Percentiles rank a stretch among this genome's conserved stretches.
These are phyloP conservation scores for Lacanobia oleracea DNA, from an alignment of 2,888 invertebrate genomes.

Conservation along the genomic window DNA sequence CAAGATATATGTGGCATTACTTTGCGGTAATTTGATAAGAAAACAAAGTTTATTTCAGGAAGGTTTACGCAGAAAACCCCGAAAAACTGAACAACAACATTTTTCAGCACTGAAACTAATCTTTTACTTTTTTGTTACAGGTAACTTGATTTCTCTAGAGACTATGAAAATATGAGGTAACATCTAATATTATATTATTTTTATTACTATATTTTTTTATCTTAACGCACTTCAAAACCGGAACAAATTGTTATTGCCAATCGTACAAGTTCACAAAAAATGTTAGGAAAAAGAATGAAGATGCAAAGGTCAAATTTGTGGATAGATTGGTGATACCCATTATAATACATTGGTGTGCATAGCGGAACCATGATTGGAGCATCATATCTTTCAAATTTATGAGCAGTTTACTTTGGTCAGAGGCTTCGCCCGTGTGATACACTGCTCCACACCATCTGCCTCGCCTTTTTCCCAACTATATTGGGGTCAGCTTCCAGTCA, in stretches of 20 bases:
- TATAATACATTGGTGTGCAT: not conserved
- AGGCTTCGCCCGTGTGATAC: not conserved
- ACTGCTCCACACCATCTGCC: no score
- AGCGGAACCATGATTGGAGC: not conserved
- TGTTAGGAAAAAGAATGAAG: not conserved
- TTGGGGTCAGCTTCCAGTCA: no score
- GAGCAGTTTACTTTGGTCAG: not conserved
- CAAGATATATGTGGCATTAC: not conserved
- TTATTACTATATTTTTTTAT: not conserved
- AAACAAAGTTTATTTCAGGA: slow-evolving; percentile 1
- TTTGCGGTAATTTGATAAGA: slow-evolving; percentile 1
- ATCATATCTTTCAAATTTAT: not conserved
- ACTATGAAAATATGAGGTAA: slow-evolving; percentile 40
- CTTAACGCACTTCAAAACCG: not conserved
- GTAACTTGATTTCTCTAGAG: slow-evolving; percentile 35
- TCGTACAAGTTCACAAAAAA: slow-evolving; percentile 7
- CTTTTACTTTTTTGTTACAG: slow-evolving; percentile 44
- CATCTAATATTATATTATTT: slow-evolving; percentile 8
- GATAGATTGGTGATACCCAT: not conserved
- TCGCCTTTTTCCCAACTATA: no score
- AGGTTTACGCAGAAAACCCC: not conserved
- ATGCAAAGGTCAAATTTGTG: slow-evolving; percentile 18
- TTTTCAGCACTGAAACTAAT: slow-evolving; percentile 33
- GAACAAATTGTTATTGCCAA: slow-evolving; percentile 7
- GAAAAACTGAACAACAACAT: slow-evolving; percentile 16